Conservation (phyloP, 1,140 invertebrate genomes). For the Drosophila erecta region DNA sequence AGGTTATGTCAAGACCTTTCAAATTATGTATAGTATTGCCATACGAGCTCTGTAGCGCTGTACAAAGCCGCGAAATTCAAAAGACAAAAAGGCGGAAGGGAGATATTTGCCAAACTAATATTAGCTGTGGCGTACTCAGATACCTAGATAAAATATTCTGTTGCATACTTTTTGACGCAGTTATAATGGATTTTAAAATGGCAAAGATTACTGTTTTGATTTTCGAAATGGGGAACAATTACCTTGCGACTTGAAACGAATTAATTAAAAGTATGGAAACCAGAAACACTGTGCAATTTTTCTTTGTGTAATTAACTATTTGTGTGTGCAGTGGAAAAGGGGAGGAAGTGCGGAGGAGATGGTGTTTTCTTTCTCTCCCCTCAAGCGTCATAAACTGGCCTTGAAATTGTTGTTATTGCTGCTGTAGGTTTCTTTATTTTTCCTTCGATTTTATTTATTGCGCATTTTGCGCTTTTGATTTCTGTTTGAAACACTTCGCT, state of each 20-base stretch:
- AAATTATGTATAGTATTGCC: too few species aligned
- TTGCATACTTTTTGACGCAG: neutral
- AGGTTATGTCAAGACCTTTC: too few species aligned
- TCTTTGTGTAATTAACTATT: neutral
- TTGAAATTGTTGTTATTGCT: slow-evolving; percentile 40
- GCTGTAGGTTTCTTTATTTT: slow-evolving; percentile 29
- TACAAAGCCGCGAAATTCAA: too few species aligned
- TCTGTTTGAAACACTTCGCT: slow-evolving; percentile 27
- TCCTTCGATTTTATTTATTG: slow-evolving; percentile 51
- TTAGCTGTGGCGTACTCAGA: neutral
- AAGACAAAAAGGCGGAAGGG: too few species aligned
- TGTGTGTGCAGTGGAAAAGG: neutral
- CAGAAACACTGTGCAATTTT: neutral
- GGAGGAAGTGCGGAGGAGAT: neutral
- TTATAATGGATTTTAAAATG: neutral
- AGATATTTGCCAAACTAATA: too few species aligned
- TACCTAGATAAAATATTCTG: neutral
- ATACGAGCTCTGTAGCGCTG: too few species aligned
- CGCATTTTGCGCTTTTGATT: slow-evolving; percentile 52
- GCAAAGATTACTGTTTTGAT: neutral
- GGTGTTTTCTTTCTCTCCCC: neutral
- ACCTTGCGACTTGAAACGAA: too few species aligned
- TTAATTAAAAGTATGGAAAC: neutral
- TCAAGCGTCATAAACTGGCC: slow-evolving; percentile 42
- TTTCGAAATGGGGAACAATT: neutral